Conservation (phyloP, 2,888 invertebrate genomes). For the Oscheius sp. region DNA sequence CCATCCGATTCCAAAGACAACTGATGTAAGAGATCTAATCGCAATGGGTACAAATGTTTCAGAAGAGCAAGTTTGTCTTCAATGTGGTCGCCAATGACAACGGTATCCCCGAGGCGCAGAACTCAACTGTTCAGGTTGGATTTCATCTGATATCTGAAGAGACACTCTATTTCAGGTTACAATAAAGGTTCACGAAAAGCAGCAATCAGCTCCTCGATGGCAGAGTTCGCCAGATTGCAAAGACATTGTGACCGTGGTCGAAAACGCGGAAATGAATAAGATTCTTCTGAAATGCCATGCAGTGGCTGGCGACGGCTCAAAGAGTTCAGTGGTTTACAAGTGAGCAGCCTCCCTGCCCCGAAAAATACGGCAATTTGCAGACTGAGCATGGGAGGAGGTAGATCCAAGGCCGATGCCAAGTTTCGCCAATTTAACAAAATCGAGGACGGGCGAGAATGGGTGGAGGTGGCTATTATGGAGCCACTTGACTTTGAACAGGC, state of each 20-base stretch:
- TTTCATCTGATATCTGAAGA: constrained; percentile 78
- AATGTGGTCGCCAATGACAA: constrained; percentile 85
- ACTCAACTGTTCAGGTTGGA: constrained; percentile 82
- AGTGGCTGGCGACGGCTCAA: constrained; percentile 53
- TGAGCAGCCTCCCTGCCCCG: too few relatives aligned
- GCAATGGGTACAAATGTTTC: constrained; percentile 16
- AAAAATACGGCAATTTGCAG: too few relatives aligned
- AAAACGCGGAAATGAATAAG: constrained; percentile 66
- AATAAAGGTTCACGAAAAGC: constrained; percentile 59
- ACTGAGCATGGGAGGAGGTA: constrained; percentile 43
- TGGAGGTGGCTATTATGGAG: constrained; percentile 67
- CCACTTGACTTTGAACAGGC: constrained; percentile 69
- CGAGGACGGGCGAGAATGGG: constrained; percentile 58
- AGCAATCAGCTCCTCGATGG: constrained; percentile 69
- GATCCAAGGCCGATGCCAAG: constrained; percentile 54
- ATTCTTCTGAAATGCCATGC: constrained; percentile 67
- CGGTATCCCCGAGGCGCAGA: constrained; percentile 79
- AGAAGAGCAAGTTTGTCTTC: constrained; percentile 75
- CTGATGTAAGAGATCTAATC: constrained; percentile 41
- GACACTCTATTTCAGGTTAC: constrained; percentile 73
- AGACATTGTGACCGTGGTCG: constrained; percentile 54
- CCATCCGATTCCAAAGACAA: constrained; percentile 51
- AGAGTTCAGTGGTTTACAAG: constrained; percentile 64
- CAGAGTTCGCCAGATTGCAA: constrained; percentile 59
- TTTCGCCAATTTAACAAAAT: constrained; percentile 69